Evolutionary conservation across 2,888 invertebrate species (phyloP), one percentile per base, ranked within the genome.

Genomic region (Acrobasis consociella): DNA sequence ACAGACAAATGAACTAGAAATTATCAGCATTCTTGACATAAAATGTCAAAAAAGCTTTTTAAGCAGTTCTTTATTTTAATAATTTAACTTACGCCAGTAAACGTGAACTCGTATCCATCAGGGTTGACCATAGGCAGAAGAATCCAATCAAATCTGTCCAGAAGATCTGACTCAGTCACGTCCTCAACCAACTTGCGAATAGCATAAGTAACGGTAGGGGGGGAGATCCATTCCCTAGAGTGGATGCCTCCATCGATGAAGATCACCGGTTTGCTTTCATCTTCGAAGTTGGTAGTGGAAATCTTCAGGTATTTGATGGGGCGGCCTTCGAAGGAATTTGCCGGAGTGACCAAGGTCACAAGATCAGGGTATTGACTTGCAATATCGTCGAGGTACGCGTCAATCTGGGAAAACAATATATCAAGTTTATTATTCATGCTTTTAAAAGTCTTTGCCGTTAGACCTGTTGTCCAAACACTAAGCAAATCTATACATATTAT

Each of bases 191-290:
- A 77, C 76, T 95, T 94, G 66, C 94, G 90, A 64, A 96, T 94
- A 62, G 94, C 90, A 78, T 94, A 96, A 0, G 95, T 86, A 0
- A 94, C 94, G 0, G 94, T 90, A 0, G 95, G 93, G 0, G 95
- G 94, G 0, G 96, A 93, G 64, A 95, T 94, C 96, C 96, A 96
- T 84, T 96, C 96, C 58, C 96, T 93, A 0, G 94, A 93, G 73
- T 95, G 95, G 62, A 94, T 94, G 1, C 94, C 94, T 55, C 91
- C 94, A 65, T 95, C 95, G 17, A 95, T 88, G 67, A 95, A 83
- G 69, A 95, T 92, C 1, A 93, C 85, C 0, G 95, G 95, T 62
- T 94, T 94, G 15, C 74, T 80, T 0, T 60, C 49, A 51, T 91
- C 87, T 65, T 81, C 70, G 53, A 86, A 87, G 64, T 89, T 89